Base-by-base conservation (phyloP, 53 echinoderm and acorn worm genomes). In the Echinarachnius parma region DNA sequence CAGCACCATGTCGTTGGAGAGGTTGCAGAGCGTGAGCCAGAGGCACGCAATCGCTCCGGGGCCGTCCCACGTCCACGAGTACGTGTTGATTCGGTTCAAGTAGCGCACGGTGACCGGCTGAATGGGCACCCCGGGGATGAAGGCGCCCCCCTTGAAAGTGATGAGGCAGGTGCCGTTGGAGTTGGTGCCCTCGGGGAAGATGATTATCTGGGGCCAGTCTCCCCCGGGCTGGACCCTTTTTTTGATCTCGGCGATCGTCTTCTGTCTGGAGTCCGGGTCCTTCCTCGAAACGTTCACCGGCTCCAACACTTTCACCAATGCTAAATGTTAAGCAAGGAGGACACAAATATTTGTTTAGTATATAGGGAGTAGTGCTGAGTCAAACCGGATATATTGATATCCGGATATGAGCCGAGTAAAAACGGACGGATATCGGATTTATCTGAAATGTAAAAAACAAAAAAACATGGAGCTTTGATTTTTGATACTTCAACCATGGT, bases 61-160 rank as follows among this genome's bases (percentile, higher is more conserved):
- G 26, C 96, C 96, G 32, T 96, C 89, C 91, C 91, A 96, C 3
- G 96, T 96, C 96, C 96, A 96, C 30, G 85, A 77, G 33, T 91
- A 79, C 2, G 96, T 96, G 53, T 96, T 87, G 11, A 79, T 56
- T 22, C 31, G 35, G 58, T 84, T 91, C 11, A 32, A 46, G 44
- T 96, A 91, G 5, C 63, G 81, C 21, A 96, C 9, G 4, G 78
- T 82, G 21, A 96, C 85, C 3, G 96, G 91, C 66, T 96, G 91
- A 4, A 91, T 79, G 1, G 96, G 78, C 5, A 96, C 82, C 10
- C 96, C 96, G 8, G 96, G 96, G 44, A 83, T 91, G 50, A 96
- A 96, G 24, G 96, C 96, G 76, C 96, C 96, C 77, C 82, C 87
- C 80, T 96, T 96, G 66, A 96, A 96, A 18, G 90, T 88, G 31